Evolutionary conservation across 2,888 invertebrate species (phyloP).

Genomic region (Perithous albicinctus): DNA sequence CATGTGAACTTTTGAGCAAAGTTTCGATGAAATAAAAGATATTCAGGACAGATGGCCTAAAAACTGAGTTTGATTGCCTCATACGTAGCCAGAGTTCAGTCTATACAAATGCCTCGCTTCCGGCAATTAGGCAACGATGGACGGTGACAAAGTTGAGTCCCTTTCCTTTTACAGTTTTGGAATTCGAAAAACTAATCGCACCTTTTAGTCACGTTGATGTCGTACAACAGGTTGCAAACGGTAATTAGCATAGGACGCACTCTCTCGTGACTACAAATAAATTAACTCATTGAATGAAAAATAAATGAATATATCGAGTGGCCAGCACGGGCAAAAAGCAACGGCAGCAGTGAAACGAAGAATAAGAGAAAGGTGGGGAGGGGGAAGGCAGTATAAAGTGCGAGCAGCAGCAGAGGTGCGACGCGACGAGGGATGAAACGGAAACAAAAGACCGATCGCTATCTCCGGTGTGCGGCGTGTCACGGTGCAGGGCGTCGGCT

Average conservation of each 20-base stretch:
- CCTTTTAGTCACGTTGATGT: slow-evolving; percentile 17
- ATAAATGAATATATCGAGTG: slow-evolving; percentile 24
- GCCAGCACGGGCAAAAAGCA: not conserved
- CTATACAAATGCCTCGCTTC: slow-evolving; percentile 48
- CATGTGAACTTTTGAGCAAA: no score
- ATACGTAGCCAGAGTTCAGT: slow-evolving; percentile 10
- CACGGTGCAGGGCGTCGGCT: slow-evolving; percentile 72
- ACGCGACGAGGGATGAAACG: slow-evolving; percentile 81
- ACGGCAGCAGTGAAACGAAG: slow-evolving; percentile 56
- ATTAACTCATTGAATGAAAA: slow-evolving; percentile 43
- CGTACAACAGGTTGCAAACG: slow-evolving; percentile 51
- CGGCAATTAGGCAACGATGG: slow-evolving; percentile 62
- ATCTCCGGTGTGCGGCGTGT: slow-evolving; percentile 75
- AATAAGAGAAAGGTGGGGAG: slow-evolving; percentile 31
- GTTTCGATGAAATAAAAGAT: no score
- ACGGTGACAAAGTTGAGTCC: slow-evolving; percentile 59
- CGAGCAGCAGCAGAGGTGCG: slow-evolving; percentile 70
- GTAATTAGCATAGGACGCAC: slow-evolving; percentile 55
- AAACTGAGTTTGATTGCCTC: no score
- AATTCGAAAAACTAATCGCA: slow-evolving; percentile 9
- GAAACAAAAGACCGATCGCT: slow-evolving; percentile 81
- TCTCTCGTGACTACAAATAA: slow-evolving; percentile 2
- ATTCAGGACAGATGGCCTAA: no score
- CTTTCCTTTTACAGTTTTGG: slow-evolving; percentile 10
- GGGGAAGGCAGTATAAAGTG: not conserved